These are phyloP conservation scores for Amblyopsis rosae DNA, from an alignment of 2,113 vertebrate genomes.

Conservation along the genomic window DNA sequence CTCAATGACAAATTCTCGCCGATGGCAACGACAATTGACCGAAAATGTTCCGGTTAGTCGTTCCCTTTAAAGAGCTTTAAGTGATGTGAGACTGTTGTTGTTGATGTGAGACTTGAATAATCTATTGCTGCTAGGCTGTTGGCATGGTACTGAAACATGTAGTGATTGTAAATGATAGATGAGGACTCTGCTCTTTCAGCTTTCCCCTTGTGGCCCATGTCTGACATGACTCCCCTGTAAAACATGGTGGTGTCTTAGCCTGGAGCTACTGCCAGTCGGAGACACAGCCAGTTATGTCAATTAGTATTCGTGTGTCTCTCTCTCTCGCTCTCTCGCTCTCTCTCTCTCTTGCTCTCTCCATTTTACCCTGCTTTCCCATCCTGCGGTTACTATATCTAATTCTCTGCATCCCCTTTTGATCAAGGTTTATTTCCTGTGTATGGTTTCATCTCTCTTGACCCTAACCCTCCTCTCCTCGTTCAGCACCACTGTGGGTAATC, in stretches of 20 bases:
- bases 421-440: not conserved
- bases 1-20: not conserved
- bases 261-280: conserved; percentile 3
- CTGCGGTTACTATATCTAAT: not conserved
- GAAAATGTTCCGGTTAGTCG: not conserved
- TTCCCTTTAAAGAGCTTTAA: too few species aligned
- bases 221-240: not conserved
- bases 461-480: conserved; percentile 14
- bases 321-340: not conserved
- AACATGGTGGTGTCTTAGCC: not conserved
- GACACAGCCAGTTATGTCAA: conserved; percentile 7
- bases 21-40: not conserved
- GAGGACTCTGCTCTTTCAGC: not conserved
- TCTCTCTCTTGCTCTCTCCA: conserved; percentile 12
- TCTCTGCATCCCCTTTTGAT: not conserved
- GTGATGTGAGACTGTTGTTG: not conserved
- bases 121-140: not conserved
- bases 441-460: conserved; percentile 24
- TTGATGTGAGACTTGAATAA: not conserved
- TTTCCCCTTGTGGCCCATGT: not conserved
- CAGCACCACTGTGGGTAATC: conserved; percentile 52
- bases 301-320: not conserved
- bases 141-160: not conserved
- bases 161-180: not conserved
- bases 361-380: conserved; percentile 14